Percentiles rank a stretch among this genome's conserved stretches.
Conservation (phyloP, 2,113 vertebrate genomes). For the Seriola rivoliana region DNA sequence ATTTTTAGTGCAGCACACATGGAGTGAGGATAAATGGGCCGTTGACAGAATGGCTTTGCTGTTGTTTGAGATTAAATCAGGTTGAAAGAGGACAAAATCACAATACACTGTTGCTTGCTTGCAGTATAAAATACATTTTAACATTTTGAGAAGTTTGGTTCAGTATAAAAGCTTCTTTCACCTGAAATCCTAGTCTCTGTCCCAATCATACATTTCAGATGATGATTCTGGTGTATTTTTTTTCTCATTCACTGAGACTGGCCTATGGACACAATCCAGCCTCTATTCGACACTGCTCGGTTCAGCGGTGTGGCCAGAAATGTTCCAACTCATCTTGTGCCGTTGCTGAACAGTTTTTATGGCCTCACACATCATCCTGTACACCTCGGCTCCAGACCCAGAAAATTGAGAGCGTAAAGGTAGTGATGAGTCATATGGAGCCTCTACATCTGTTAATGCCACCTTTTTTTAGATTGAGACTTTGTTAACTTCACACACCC, state of each 20-base stretch:
- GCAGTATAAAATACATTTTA: neutral
- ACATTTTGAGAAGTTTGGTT: slow-evolving; percentile 1
- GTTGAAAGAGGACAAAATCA: neutral
- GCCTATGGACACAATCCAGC: slow-evolving; percentile 45
- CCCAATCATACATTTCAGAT: slow-evolving; percentile 39
- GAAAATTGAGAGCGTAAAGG: slow-evolving; percentile 55
- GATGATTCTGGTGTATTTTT: slow-evolving; percentile 43
- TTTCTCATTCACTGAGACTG: slow-evolving; percentile 31
- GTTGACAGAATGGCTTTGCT: neutral
- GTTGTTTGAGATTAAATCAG: neutral
- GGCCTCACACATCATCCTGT: slow-evolving; percentile 63
- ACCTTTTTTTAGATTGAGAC: slow-evolving; percentile 26
- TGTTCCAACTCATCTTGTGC: slow-evolving; percentile 45
- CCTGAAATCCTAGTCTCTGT: slow-evolving; percentile 19
- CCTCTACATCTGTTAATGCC: slow-evolving; percentile 31
- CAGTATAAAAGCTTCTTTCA: slow-evolving; percentile 32
- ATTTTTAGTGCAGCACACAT: slow-evolving; percentile 15
- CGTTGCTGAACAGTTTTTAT: slow-evolving; percentile 49
- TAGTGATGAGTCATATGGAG: slow-evolving; percentile 52
- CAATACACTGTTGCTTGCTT: neutral
- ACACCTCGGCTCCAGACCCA: slow-evolving; percentile 37
- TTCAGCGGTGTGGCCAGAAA: slow-evolving; percentile 56
- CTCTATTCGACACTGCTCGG: neutral
- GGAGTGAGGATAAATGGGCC: neutral
- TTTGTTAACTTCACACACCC: slow-evolving; percentile 39